Base-by-base conservation (phyloP, 2,113 vertebrate genomes). In the Anguilla rostrata region DNA sequence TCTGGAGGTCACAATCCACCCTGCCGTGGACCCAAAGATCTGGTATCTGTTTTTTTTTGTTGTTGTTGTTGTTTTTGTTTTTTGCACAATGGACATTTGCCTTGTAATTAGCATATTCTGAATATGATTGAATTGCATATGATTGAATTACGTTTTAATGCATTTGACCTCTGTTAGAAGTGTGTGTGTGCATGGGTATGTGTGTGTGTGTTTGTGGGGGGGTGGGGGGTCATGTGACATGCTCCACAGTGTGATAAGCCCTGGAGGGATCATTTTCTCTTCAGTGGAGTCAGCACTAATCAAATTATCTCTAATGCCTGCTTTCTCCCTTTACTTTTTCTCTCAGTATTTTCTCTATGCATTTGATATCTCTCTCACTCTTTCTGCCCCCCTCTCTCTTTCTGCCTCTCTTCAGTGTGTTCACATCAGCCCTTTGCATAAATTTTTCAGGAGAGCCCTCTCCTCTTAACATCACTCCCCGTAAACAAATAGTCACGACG, bases 301-400 rank as follows among this genome's bases (percentile, higher is more conserved):
- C 78, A 81, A 41, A 53, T 82, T 82, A 82, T 43, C 34, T 60
- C 34, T 63, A 8, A 43, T 46, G 56, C 22, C 34, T 39, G 39
- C 78, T 81, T 80, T 63, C 29, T 66, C 39, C 34, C 60, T 43
- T 60, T n/a, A 34, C 5, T 43, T 56, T 18, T 86, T 20, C 26
- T n/a, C 15, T 60, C 84, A 91, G 88, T 83, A 87, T 90, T 88
- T 90, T 92, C 88, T 89, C 90, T 89, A 88, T 86, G 12, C 49
- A 71, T 82, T 87, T 85, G 86, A 26, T 88, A 39, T 26, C 63
- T 34, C 29, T 88, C 83, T 43, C 81, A 71, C 57, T 86, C 18
- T 75, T 20, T 22, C 18, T 66, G 15, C 2, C 22, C 26, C 22
- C 26, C 60, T 26, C 60, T 26, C 60, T 22, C 60, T 66, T 7